Percentiles rank a stretch among this genome's conserved stretches.
Evolutionary conservation across 2,888 invertebrate species (phyloP).

Genomic region (Selenia dentaria): DNA sequence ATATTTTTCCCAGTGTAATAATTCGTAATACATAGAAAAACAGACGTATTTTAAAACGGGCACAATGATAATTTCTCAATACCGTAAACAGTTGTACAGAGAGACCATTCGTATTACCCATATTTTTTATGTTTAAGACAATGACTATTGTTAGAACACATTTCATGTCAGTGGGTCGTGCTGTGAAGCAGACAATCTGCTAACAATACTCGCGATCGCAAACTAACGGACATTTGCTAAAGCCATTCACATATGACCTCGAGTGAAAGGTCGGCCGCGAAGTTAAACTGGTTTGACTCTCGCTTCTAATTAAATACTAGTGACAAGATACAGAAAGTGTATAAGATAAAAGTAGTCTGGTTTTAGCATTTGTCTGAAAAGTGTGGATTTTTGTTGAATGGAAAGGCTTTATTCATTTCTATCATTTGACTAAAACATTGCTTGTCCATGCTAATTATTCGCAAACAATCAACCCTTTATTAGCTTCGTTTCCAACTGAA

Average conservation of each 20-base stretch:
- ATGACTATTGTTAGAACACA: constrained; percentile 42
- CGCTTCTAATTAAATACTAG: neutral
- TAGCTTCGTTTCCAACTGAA: constrained; percentile 20
- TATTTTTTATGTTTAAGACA: too few relatives aligned
- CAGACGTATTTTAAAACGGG: too few relatives aligned
- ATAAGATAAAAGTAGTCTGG: too few relatives aligned
- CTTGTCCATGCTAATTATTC: constrained; percentile 48
- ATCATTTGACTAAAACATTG: constrained; percentile 8
- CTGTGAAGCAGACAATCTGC: constrained; percentile 37
- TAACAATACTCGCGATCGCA: constrained; percentile 41
- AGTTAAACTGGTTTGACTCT: neutral
- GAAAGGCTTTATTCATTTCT: constrained; percentile 28
- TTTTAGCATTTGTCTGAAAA: constrained; percentile 28
- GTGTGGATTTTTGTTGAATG: constrained; percentile 44
- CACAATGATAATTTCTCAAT: too few relatives aligned
- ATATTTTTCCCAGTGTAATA: too few relatives aligned
- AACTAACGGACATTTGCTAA: constrained; percentile 37
- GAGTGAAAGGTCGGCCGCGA: neutral
- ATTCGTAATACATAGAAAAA: too few relatives aligned
- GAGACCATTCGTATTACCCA: too few relatives aligned
- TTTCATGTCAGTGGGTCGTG: constrained; percentile 48
- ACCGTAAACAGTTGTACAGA: too few relatives aligned
- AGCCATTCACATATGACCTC: constrained; percentile 4
- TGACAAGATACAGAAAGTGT: too few relatives aligned
- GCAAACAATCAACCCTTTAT: constrained; percentile 47